Evolutionary conservation across 2,888 invertebrate species (phyloP), one percentile per base, ranked within the genome.

Genomic region (Leptinotarsa haldemani): DNA sequence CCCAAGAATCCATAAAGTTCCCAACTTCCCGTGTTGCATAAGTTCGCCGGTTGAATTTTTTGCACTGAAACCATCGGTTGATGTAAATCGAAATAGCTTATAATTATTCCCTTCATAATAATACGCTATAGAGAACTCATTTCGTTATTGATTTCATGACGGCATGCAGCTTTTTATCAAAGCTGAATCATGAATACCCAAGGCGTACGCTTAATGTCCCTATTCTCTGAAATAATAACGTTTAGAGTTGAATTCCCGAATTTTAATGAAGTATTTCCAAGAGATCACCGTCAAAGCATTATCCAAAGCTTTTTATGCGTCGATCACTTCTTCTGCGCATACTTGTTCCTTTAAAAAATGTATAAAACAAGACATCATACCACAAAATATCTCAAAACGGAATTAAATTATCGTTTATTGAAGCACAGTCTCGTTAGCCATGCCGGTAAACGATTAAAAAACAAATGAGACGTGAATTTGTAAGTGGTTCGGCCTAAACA

Each of bases 211-310:
- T 78, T 79, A 79, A 70, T 73, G 78, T 75, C 70, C 74, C 70
- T 76, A 75, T 83, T 83, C 83, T 77, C 79, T 83, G 83, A 83
- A 83, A 83, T 83, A 80, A 81, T 82, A 83, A 83, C 82, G 80
- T 81, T 83, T 82, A 82, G 81, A 79, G 77, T 75, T 77, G 79
- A 76, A 82, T 83, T 83, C 83, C 83, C 83, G 83, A 84, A 83
- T 84, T 83, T 83, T 82, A 84, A 84, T 84, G 83, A 83, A 83
- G 77, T 83, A 83, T 80, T 84, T 84, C 83, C 81, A 79, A 80
- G 83, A 84, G 82, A 80, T 82, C 83, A 80, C 83, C 80, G 78
- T 74, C 78, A 78, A 77, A 74, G 74, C 61, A 71, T 67, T 67
- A 66, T 64, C 67, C 61, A 69, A 70, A 70, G 25, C 64, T 70